phyloP scores from a whole-genome alignment of 1,140 invertebrate species.

The Artemia franciscana region DNA sequence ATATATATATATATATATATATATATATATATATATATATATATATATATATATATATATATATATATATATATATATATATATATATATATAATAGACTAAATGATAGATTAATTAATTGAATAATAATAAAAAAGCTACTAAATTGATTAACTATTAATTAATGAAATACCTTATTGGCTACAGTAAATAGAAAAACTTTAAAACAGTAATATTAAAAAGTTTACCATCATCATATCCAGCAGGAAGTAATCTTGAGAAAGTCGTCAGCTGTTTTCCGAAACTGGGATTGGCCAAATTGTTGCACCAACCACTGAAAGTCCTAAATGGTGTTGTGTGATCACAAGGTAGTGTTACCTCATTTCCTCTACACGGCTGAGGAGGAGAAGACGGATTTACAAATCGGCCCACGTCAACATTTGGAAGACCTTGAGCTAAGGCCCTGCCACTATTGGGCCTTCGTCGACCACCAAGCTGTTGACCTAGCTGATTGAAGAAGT shows the following conservation, averaged over 20 bases:
- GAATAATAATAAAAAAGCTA: too few species aligned
- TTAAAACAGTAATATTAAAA: conserved; percentile 10
- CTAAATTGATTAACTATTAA: too few species aligned
- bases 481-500: conserved; percentile 6
- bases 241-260: conserved; percentile 57
- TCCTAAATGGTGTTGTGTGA: conserved; percentile 49
- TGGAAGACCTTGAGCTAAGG: conserved; percentile 20
- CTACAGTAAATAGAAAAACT: conserved; percentile 4
- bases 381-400: conserved; percentile 18
- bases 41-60: too few species aligned
- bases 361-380: conserved; percentile 14
- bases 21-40: too few species aligned
- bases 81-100: too few species aligned
- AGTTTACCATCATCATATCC: conserved; percentile 59
- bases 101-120: too few species aligned
- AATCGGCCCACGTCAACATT: conserved; percentile 38
- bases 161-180: too few species aligned
- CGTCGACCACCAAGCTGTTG: conserved; percentile 6
- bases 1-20: too few species aligned
- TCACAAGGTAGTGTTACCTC: conserved; percentile 37
- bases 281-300: conserved; percentile 62
- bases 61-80: too few species aligned
- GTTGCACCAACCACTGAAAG: conserved; percentile 67
- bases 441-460: background rate
- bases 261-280: conserved; percentile 61